Conservation (phyloP, 1,140 invertebrate genomes). For the Holcopasites calliopsidis region DNA sequence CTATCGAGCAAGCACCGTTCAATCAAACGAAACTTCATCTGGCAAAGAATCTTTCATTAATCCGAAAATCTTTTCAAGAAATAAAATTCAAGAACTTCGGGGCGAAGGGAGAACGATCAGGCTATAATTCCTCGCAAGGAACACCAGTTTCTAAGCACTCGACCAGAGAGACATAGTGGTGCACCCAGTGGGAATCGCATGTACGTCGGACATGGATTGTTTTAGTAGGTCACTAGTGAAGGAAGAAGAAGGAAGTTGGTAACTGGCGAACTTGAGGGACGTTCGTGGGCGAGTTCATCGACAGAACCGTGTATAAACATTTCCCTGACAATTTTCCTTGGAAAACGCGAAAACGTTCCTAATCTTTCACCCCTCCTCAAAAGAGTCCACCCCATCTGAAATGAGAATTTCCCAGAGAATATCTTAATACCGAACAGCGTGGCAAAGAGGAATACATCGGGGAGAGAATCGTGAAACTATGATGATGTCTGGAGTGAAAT, state of each 20-base stretch:
- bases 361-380: too few species aligned
- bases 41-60: background rate
- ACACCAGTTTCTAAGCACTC: background rate
- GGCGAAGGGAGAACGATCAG: background rate
- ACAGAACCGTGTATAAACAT: conserved; percentile 10
- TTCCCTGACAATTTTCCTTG: background rate
- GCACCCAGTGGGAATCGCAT: conserved; percentile 3
- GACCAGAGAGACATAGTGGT: background rate
- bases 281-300: conserved; percentile 17
- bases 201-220: conserved; percentile 33
- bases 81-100: too few species aligned
- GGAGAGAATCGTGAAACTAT: background rate
- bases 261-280: conserved; percentile 22
- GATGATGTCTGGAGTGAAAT: conserved; percentile 7
- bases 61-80: too few species aligned
- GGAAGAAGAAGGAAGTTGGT: conserved; percentile 3
- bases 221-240: conserved; percentile 29
- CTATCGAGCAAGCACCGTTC: background rate
- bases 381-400: too few species aligned
- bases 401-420: too few species aligned
- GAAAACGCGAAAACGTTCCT: too few species aligned
- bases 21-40: background rate
- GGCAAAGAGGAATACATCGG: too few species aligned
- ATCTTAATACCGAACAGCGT: too few species aligned
- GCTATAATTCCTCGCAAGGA: background rate